Evolutionary conservation across 2,888 invertebrate species (phyloP), one percentile per base, ranked within the genome.

Genomic region (Acanthosepion esculentum): DNA sequence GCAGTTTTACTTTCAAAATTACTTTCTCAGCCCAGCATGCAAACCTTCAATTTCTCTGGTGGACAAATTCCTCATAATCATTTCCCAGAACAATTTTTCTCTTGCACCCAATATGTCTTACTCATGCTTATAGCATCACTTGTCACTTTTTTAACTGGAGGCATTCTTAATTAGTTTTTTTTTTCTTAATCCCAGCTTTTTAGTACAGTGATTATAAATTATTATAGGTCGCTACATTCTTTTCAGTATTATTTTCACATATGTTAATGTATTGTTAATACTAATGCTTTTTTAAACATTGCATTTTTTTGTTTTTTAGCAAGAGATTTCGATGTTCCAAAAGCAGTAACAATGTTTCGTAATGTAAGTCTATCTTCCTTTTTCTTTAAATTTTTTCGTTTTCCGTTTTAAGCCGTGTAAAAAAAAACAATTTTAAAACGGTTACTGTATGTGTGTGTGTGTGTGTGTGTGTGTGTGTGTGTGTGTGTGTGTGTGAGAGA

Each of bases 271-370:
- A 78, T n/a, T 29, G n/a, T 78, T 12, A 78, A 29, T n/a, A 10
- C n/a, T 29, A 4, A n/a, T 29, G 29, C n/a, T 15, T 78, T 29
- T 78, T n/a, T n/a, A 78, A 78, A 10, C 2, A 78, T 33, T 15
- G 15, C 33, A 78, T 94, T 55, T 95, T 94, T 95, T 91, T 95
- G 48, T 95, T 94, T 96, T 96, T 29, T 98, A 99, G 99, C 99
- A 8, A 98, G 99, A 96, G 98, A 98, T 97, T 99, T 98, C 98
- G 98, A 99, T 97, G 97, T 98, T 0, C 98, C 98, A 93, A 99
- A 98, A 48, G 99, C 99, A 0, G 99, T 99, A 97, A 98, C 98
- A 98, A 99, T 99, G 99, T 98, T 99, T 23, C 98, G 99, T 98
- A 98, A 98, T 96, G 99, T 99, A 98, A 98, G 98, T 98, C 96